A percentile compares a stretch with the other conserved stretches of the same genome.
Evolutionary conservation across 1,140 invertebrate species (phyloP).

Genomic region (Homarus americanus): DNA sequence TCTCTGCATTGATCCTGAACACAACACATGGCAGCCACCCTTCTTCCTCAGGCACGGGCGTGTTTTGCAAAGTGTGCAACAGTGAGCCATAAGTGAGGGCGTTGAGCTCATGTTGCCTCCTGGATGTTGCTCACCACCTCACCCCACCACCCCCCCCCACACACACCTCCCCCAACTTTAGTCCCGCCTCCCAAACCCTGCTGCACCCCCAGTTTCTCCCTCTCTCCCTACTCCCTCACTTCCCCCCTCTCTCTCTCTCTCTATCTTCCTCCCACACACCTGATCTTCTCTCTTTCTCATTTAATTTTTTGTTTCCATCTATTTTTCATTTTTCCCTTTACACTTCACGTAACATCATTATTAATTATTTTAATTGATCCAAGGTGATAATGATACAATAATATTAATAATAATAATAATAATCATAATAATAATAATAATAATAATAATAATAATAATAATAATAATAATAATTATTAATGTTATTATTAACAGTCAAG

Average conservation of each 20-base stretch:
- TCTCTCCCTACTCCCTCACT: background rate
- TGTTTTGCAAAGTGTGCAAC: constrained; percentile 34
- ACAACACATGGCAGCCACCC: background rate
- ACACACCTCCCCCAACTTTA: constrained; percentile 13
- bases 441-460: too few species aligned
- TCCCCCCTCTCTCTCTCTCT: background rate
- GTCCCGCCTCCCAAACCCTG: constrained; percentile 2
- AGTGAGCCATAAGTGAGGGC: constrained; percentile 25
- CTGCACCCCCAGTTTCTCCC: background rate
- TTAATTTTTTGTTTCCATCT: too few species aligned
- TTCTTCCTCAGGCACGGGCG: constrained; percentile 45
- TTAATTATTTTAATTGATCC: too few species aligned
- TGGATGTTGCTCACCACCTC: constrained; percentile 28
- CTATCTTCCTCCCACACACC: background rate
- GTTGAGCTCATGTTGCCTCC: constrained; percentile 19
- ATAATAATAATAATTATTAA: too few species aligned
- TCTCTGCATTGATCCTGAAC: constrained; percentile 19
- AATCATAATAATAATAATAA: too few species aligned
- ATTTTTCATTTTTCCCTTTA: background rate
- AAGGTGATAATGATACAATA: too few species aligned
- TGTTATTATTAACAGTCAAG: too few species aligned
- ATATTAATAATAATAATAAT: too few species aligned
- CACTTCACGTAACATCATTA: background rate
- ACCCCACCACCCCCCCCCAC: background rate
- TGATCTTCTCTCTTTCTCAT: background rate